Evolutionary conservation across 2,888 invertebrate genomes (phyloP), one percentile per base, ranked within the genome.

Genomic region (Hydropsyche betteni): DNA sequence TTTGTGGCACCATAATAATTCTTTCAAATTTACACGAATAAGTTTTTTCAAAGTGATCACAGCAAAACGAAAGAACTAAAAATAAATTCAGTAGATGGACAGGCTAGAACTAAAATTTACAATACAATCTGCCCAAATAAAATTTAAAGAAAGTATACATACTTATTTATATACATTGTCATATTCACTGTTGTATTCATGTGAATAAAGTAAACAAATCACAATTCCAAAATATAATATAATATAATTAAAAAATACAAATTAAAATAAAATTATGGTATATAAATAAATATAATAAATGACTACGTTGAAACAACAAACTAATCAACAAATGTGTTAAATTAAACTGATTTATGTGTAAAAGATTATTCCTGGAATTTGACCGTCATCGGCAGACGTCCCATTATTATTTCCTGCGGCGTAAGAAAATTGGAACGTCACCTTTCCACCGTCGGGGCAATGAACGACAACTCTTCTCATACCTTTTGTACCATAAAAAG

Each of bases 391-490:
- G 0, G 95, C 93, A 0, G 94, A 93, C 1, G 95, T 95, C 0
- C 94, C 93, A 82, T 94, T 94, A 84, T 95, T 95, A 83, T 94
- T 94, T 10, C 94, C 94, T n/a, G 94, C 92, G 1, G 94, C 93
- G 82, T 92, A 94, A 3, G 92, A 92, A 84, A 95, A 95, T 82
- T 93, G 92, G 83, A 95, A 95, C 4, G 91, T 92, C 0, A 94
- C 91, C 82, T 91, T 91, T 76, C 92, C 91, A n/a, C 91, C 91
- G 75, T 91, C 90, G 80, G 91, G 91, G 80, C 92, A 91, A 82
- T 93, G 93, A 4, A 93, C 91, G 0, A 91, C 90, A 10, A 94
- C 92, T 74, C 92, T 91, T 4, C 94, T 89, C 12, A 92, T 84
- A 0, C 95, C 94, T 83, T 93, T 93, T 0, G 93, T 92, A 72